Base-by-base conservation (phyloP, 1,140 invertebrate genomes). In the Bradynema listronoti region DNA sequence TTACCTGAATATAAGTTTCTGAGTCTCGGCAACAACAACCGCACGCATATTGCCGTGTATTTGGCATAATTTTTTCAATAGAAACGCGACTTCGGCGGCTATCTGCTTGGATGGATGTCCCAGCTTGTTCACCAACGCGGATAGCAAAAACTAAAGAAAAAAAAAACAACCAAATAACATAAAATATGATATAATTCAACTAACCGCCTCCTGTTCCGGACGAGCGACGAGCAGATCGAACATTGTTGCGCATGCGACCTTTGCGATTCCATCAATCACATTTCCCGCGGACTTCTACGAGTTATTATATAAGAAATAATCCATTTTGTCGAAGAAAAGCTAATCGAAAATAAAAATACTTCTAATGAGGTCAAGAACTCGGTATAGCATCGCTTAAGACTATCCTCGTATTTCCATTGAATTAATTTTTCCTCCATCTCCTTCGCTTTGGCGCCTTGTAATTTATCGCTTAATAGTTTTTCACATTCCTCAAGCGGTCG, bases 11-110 rank as follows among this genome's bases (percentile, higher is more conserved):
- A 63, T 32, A 1, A 63, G 63, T 19, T 34, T 39, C 30, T 63
- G 45, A 24, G 61, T 24, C n/a, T 63, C 56, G 7, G 29, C 62
- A 4, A 61, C 47, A n/a, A 65, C 60, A 22, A 65, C 43, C 9
- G 45, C 79, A 88, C 93, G 94, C 89, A 95, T 96, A 56, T 89
- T 88, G 0, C 89, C 86, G 83, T 95, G 91, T 62, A 86, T 83
- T 45, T 85, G 82, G 52, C 66, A 67, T n/a, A 94, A 80, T 1
- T 95, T 78, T 72, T 88, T 87, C n/a, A 98, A 80, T 67, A 89
- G 86, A 79, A 89, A 88, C 34, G 89, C 84, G 0, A 87, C 85
- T 80, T 90, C 89, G 0, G 90, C 87, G 0, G 88, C 88, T 0
- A 95, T 85, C 79, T 89, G 88, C 58, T 86, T 84, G 1, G 84